These are phyloP conservation scores for Syritta pipiens DNA, from an alignment of 2,888 invertebrate genomes.

Conservation along the genomic window DNA sequence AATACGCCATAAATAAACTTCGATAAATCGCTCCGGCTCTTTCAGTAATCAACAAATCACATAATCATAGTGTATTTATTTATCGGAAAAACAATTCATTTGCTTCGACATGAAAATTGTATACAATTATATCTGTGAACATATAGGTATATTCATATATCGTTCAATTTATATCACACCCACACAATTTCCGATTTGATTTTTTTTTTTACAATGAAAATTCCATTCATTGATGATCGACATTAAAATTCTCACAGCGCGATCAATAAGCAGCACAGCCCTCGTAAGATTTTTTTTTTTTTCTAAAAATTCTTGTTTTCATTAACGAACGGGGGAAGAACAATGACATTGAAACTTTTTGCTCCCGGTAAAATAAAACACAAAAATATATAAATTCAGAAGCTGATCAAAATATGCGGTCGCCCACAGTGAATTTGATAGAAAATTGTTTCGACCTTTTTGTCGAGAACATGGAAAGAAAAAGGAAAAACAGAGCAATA, in stretches of 20 bases:
- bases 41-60: slow-evolving; percentile 42
- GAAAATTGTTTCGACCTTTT: slow-evolving; percentile 56
- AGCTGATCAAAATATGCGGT: slow-evolving; percentile 34
- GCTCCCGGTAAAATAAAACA: background rate
- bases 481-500: slow-evolving; percentile 7
- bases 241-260: slow-evolving; percentile 1
- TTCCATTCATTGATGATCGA: slow-evolving; percentile 25
- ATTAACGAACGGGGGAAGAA: slow-evolving; percentile 8
- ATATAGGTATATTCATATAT: slow-evolving; percentile 2
- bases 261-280: slow-evolving; percentile 17
- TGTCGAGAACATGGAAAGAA: slow-evolving; percentile 16
- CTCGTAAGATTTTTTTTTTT: slow-evolving; percentile 17
- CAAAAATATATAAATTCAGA: slow-evolving; percentile 20
- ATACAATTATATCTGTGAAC: background rate
- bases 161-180: slow-evolving; percentile 34
- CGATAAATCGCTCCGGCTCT: slow-evolving; percentile 14
- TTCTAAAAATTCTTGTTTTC: slow-evolving; percentile 12
- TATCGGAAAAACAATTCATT: slow-evolving; percentile 18
- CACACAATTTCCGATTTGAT: background rate
- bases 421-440: slow-evolving; percentile 42
- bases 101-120: slow-evolving; percentile 1
- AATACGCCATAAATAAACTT: slow-evolving; percentile 18
- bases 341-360: slow-evolving; percentile 41
- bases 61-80: slow-evolving; percentile 24
- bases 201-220: slow-evolving; percentile 3